Conservation (phyloP, 2,888 invertebrate genomes). For the Ceratothoa steindachneri region DNA sequence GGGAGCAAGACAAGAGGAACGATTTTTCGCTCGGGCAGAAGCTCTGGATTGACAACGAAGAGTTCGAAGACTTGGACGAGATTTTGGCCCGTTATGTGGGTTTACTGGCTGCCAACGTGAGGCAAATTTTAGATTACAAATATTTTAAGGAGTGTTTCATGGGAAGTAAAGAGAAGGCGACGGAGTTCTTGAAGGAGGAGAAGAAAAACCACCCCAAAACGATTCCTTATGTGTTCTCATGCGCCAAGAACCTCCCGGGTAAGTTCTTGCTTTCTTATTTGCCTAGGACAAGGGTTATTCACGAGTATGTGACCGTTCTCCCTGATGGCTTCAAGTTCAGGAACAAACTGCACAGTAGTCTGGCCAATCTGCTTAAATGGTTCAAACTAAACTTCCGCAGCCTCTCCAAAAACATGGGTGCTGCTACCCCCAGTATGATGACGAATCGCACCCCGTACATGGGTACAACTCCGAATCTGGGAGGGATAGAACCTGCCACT, state of each 20-base stretch:
- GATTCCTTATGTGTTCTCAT: slow-evolving; percentile 82
- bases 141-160: slow-evolving; percentile 75
- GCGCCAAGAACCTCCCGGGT: slow-evolving; percentile 68
- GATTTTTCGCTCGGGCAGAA: slow-evolving; percentile 86
- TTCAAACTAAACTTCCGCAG: slow-evolving; percentile 97
- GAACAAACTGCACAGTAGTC: slow-evolving; percentile 68
- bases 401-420: slow-evolving; percentile 65
- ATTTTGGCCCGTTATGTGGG: slow-evolving; percentile 94
- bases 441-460: slow-evolving; percentile 61
- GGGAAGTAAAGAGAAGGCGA: slow-evolving; percentile 79
- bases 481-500: slow-evolving; percentile 56
- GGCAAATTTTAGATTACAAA: slow-evolving; percentile 85
- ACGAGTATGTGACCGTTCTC: slow-evolving; percentile 86
- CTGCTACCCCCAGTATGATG: slow-evolving; percentile 64
- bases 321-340: slow-evolving; percentile 91
- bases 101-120: slow-evolving; percentile 90
- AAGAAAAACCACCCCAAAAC: slow-evolving; percentile 80
- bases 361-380: slow-evolving; percentile 80
- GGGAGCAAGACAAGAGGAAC: slow-evolving; percentile 93
- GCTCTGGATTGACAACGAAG: slow-evolving; percentile 82
- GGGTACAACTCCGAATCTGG: slow-evolving; percentile 51
- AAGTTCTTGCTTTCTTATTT: slow-evolving; percentile 91
- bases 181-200: slow-evolving; percentile 80
- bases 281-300: slow-evolving; percentile 75
- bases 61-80: slow-evolving; percentile 98